These are phyloP conservation scores for Ginglymostoma cirratum DNA, from an alignment of 2,113 vertebrate species.

Conservation along the genomic window DNA sequence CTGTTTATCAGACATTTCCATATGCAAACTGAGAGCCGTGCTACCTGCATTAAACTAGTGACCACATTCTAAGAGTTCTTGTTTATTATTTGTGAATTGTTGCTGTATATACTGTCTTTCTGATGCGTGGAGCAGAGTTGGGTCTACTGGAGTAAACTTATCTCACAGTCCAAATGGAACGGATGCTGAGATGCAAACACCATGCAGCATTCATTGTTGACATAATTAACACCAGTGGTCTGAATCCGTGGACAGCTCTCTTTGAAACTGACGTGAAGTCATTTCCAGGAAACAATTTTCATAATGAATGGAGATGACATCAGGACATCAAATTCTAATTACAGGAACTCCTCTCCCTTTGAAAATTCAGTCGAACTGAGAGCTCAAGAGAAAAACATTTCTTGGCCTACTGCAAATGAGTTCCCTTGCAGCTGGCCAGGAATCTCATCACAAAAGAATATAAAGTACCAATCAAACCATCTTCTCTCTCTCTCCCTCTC, in stretches of 20 bases:
- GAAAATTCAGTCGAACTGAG: background rate
- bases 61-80: background rate
- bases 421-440: background rate
- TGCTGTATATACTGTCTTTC: background rate
- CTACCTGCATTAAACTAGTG: background rate
- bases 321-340: slow-evolving; percentile 24
- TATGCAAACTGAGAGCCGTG: background rate
- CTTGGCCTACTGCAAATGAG: background rate
- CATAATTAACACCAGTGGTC: background rate
- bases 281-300: slow-evolving; percentile 12
- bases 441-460: background rate
- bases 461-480: background rate
- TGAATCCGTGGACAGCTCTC: background rate
- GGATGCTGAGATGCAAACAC: background rate
- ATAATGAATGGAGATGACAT: slow-evolving; percentile 22
- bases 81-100: background rate
- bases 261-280: background rate
- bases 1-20: background rate
- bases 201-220: background rate
- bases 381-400: background rate
- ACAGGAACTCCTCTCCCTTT: slow-evolving; percentile 10
- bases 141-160: background rate
- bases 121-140: background rate
- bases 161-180: background rate
- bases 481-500: background rate